Conservation (phyloP, 2,888 invertebrate species). For the Dynastes maya region DNA sequence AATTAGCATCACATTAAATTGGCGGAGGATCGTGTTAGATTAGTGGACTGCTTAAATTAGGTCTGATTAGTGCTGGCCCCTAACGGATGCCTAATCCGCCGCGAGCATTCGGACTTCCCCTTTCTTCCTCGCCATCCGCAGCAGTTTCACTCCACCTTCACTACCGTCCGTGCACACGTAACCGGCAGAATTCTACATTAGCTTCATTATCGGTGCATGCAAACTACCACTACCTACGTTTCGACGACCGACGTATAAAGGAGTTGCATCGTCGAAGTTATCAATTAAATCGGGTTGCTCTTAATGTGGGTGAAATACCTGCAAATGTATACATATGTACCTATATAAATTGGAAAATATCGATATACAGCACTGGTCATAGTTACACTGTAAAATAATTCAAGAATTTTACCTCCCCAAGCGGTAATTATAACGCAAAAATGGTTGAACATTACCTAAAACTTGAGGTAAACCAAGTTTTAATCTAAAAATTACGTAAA, state of each 20-base stretch:
- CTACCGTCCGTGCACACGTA: slow-evolving; percentile 42
- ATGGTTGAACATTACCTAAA: no score
- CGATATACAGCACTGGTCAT: no score
- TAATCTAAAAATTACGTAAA: no score
- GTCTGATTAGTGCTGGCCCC: slow-evolving; percentile 58
- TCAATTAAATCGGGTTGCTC: slow-evolving; percentile 35
- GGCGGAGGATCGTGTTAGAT: slow-evolving; percentile 57
- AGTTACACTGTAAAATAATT: no score
- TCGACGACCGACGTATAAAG: slow-evolving; percentile 23
- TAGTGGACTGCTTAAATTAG: slow-evolving; percentile 60
- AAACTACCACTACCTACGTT: slow-evolving; percentile 35
- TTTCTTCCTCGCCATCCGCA: slow-evolving; percentile 38
- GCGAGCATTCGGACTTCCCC: slow-evolving; percentile 52
- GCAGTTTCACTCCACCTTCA: slow-evolving; percentile 29
- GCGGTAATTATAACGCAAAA: no score
- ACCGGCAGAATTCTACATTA: slow-evolving; percentile 44
- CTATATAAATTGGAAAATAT: no score
- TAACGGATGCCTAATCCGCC: slow-evolving; percentile 56
- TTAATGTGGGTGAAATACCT: background rate
- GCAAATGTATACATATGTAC: background rate
- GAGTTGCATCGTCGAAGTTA: slow-evolving; percentile 38
- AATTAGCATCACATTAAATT: slow-evolving; percentile 58
- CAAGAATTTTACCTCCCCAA: no score
- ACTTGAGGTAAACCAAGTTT: no score
- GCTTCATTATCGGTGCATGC: slow-evolving; percentile 47